Evolutionary conservation across 2,113 vertebrate genomes (phyloP).

Genomic region (Silurus meridionalis): DNA sequence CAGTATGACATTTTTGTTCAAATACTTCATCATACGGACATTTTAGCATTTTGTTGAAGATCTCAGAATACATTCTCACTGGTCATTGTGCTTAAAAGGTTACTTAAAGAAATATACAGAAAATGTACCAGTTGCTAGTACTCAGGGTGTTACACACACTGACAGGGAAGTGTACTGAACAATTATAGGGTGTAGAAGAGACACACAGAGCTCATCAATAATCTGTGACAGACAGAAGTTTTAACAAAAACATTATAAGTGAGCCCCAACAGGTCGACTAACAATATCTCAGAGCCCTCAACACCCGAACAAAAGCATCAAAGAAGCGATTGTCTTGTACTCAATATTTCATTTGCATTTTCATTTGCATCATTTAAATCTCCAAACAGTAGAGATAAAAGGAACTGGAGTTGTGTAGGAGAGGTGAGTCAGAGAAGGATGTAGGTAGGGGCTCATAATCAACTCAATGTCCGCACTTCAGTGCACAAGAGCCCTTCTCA

Average conservation of each 20-base stretch:
- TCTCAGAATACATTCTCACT: neutral
- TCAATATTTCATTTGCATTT: neutral
- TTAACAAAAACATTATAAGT: neutral
- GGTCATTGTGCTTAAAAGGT: neutral
- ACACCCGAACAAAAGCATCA: slow-evolving; percentile 7
- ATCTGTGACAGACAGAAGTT: neutral
- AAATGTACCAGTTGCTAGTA: neutral
- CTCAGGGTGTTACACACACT: neutral
- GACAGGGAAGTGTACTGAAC: neutral
- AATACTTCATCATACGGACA: neutral
- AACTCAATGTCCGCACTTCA: slow-evolving; percentile 12
- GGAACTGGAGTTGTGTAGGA: neutral
- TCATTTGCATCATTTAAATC: slow-evolving; percentile 12
- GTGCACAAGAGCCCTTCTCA: slow-evolving; percentile 1
- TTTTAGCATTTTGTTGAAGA: neutral
- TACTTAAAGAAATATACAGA: neutral
- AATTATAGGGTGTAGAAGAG: neutral
- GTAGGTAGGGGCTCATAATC: slow-evolving; percentile 12
- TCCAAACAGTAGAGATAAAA: neutral
- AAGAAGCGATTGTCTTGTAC: neutral
- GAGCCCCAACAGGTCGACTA: neutral
- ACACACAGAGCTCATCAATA: neutral
- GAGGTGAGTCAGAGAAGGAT: slow-evolving; percentile 8
- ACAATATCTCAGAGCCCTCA: neutral
- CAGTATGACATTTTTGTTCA: neutral